Evolutionary conservation across 2,797 vertebrate genomes (phyloP), one percentile per base, ranked within the genome.

Genomic region (Hoplostethus mediterraneus): DNA sequence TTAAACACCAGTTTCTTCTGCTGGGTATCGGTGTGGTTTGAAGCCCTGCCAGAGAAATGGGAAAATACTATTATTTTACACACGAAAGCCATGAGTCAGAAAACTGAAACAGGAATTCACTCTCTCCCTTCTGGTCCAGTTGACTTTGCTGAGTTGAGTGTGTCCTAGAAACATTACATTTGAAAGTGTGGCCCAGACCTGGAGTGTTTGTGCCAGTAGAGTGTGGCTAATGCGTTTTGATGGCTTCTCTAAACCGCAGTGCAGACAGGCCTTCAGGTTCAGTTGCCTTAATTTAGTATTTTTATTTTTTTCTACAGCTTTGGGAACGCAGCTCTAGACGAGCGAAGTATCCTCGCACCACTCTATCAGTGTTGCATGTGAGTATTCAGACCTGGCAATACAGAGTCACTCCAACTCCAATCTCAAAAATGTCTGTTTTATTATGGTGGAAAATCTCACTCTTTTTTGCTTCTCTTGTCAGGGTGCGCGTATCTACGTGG

Each of bases 331-430:
- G 94, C 95, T 21, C 81, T 97, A 88, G 98, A 99, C 78, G 98
- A 99, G 92, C 95, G 98, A 93, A 99, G 98, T 85, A 99, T 99
- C 84, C 94, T 99, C 6, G 98, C 98, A 45, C 97, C 98, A 12
- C 96, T 99, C 62, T 99, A 99, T 82, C 98, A 99, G 92, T 99
- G 98, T 77, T 99, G 98, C 96, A 99, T 99, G 98, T 99, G 93
- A 99, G 98, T 96, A 78, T 44, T 47, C 8, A 0, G 8, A 33
- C 12, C 6, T 11, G 11, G 28, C 28, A 14, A 5, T 31, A 7
- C 25, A 64, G 54, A n/a, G 12, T 45, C 21, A n/a, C 40, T 17
- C 31, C 4, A 5, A 33, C 33, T 33, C 33, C 4, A 33, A 33
- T 33, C 33, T 33, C 6, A 6, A 2, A 33, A 33, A 33, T 4